Conservation (phyloP, 2,113 vertebrate species). For the Cygnus atratus region DNA sequence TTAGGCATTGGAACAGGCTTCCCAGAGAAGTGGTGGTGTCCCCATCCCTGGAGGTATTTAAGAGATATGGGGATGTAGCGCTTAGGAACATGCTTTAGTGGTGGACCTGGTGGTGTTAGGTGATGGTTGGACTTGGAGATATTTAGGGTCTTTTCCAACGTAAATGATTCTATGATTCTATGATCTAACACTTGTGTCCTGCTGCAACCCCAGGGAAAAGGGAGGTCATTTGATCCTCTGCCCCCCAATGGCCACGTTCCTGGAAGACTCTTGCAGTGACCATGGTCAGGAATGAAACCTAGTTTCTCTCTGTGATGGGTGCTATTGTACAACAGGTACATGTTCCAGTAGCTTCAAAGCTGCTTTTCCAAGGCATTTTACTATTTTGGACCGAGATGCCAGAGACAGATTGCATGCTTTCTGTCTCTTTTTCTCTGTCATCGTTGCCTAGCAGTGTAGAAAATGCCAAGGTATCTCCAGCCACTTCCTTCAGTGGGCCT, state of each 20-base stretch:
- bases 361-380: background rate
- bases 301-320: background rate
- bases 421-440: background rate
- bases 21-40: background rate
- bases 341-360: background rate
- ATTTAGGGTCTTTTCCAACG: background rate
- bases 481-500: background rate
- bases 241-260: background rate
- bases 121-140: background rate
- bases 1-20: background rate
- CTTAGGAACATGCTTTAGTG: background rate
- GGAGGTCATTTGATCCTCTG: fast-evolving
- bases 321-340: background rate
- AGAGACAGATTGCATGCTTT: background rate
- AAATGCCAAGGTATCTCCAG: background rate
- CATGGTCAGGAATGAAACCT: background rate
- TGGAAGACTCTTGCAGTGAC: background rate
- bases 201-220: background rate
- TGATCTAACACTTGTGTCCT: background rate
- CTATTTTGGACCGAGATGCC: background rate
- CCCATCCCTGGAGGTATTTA: background rate
- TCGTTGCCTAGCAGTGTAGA: background rate
- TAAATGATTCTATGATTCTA: background rate
- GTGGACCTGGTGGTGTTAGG: background rate
- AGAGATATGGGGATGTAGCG: background rate